Percentiles rank a stretch among this genome's conserved stretches.
Conservation (phyloP, 2,888 invertebrate genomes). For the Allolobophora icterica region DNA sequence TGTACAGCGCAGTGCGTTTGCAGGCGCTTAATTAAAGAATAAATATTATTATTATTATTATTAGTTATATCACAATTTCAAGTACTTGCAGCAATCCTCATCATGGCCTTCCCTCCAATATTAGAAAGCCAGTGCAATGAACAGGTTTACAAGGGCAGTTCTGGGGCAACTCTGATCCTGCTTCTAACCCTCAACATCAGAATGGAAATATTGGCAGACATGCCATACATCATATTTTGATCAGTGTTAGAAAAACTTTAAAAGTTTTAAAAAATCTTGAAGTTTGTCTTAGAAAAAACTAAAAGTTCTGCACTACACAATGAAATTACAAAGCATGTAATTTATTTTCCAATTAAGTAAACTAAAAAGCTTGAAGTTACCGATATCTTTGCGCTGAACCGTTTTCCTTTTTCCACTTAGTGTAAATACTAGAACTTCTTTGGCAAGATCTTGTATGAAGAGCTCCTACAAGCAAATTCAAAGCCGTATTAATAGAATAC, state of each 20-base stretch:
- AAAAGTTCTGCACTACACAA: neutral
- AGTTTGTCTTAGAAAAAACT: neutral
- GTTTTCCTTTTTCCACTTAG: conserved; percentile 81
- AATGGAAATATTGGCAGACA: too few species aligned
- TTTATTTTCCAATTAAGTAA: neutral
- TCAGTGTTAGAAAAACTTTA: too few species aligned
- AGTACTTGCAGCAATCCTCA: neutral
- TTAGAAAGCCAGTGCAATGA: too few species aligned
- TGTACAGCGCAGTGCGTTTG: too few species aligned
- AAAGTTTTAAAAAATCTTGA: too few species aligned
- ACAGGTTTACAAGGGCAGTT: too few species aligned
- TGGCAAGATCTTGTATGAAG: conserved; percentile 81
- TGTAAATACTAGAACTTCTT: conserved; percentile 79
- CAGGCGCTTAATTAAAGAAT: too few species aligned
- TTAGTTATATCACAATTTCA: conserved; percentile 7
- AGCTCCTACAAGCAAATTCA: conserved; percentile 75
- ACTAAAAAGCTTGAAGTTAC: conserved; percentile 47
- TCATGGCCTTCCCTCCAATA: neutral
- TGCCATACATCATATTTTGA: too few species aligned
- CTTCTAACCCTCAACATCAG: too few species aligned
- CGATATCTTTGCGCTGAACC: conserved; percentile 79
- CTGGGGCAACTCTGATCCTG: too few species aligned
- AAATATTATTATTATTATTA: too few species aligned
- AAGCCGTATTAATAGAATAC: neutral
- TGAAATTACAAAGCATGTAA: neutral